Base-by-base conservation (phyloP, 30 jellyfish, hydroid and myxozoan genomes). In the Calvadosia cruxmelitensis region DNA sequence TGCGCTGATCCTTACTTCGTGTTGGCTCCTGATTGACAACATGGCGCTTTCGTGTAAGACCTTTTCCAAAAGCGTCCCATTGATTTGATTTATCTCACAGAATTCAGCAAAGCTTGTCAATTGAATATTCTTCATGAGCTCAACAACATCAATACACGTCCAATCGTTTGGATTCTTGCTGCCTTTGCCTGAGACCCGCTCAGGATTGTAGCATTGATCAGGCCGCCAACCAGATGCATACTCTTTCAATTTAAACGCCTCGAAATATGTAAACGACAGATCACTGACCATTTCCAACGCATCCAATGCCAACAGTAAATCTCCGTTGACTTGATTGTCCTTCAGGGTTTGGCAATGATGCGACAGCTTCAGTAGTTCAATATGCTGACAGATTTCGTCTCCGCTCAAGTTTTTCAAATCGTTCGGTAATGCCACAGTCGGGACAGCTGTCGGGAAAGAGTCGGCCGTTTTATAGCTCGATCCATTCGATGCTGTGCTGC, bases 161-260 rank as follows among this genome's bases (percentile, higher is more conserved):
- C 93, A 79, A 23, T 7, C n/a, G 3, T 13, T 23, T 1, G 78
- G 75, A 3, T 68, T 27, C 12, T 23, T 12, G 24, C 69, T 57
- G 27, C 13, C 13, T 27, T 27, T 13, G 27, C 24, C 24, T 57
- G 69, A 53, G 3, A 33, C 51, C 0, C 23, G 27, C 7, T 61
- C 72, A 31, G 51, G 28, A 3, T 72, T 72, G 57, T 34, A 50
- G 64, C 29, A 34, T 25, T 79, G 84, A 27, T 48, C 33, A 50
- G 75, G 80, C n/a, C 84, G 32, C 93, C 84, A 70, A 27, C 93
- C 83, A 63, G 49, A 31, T 27, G 71, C 70, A 61, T 70, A 79
- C 1, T 23, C 52, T 35, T 62, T 23, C 1, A 79, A 77, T 64
- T 79, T 79, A 27, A 29, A 48, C 0, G 93, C 84, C 66, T 79